These are phyloP conservation scores for Opisthograptis luteolata DNA, from an alignment of 2,888 invertebrate genomes.

Conservation along the genomic window DNA sequence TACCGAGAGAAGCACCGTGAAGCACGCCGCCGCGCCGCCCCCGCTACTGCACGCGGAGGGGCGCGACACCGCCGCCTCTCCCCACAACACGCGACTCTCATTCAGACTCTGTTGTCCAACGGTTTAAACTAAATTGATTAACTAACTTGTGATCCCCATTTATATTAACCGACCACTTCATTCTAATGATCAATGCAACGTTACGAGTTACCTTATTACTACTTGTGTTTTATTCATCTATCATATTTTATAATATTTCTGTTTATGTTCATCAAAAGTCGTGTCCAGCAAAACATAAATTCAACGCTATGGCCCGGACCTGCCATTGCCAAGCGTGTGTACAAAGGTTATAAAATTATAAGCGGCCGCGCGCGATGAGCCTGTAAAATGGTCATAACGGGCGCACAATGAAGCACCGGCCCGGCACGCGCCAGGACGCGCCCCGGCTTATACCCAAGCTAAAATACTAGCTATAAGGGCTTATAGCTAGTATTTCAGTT, in stretches of 20 bases:
- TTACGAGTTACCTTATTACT: conserved; percentile 5
- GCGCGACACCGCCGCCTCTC: background rate
- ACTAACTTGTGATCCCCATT: conserved; percentile 2
- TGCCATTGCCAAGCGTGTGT: background rate
- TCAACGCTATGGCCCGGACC: background rate
- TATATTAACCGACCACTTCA: background rate
- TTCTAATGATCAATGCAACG: conserved; percentile 2
- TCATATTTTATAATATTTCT: background rate
- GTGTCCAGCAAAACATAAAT: background rate
- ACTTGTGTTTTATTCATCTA: background rate
- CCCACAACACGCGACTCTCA: background rate
- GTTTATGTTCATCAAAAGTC: conserved; percentile 1
- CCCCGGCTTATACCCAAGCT: too few relatives aligned
- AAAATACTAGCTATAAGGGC: too few relatives aligned
- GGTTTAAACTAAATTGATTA: conserved; percentile 6
- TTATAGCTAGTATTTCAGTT: background rate
- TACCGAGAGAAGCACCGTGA: background rate
- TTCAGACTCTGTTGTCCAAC: background rate
- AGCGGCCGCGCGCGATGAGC: background rate
- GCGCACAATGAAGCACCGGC: background rate
- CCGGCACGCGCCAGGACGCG: background rate
- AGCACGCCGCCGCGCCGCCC: background rate
- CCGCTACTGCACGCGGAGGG: too few relatives aligned
- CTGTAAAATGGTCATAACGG: background rate
- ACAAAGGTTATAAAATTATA: background rate